These are phyloP conservation scores for Parascotia fuliginaria DNA, from an alignment of 2,888 invertebrate species.

Conservation along the genomic window DNA sequence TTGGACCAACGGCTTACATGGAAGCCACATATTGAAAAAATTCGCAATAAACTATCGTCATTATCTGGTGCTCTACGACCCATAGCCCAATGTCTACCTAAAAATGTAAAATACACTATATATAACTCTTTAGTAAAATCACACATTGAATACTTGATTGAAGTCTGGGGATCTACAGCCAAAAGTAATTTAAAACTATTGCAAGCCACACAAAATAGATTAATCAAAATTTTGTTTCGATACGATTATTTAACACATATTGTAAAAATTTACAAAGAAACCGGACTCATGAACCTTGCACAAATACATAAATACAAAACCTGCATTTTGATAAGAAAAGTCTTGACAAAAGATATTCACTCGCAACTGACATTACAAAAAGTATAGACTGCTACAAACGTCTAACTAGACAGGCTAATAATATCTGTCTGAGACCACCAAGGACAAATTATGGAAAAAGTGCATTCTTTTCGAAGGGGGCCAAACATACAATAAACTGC, in stretches of 20 bases:
- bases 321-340: background rate
- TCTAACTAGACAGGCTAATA: background rate
- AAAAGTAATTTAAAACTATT: slow-evolving; percentile 1
- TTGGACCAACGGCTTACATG: slow-evolving; percentile 1
- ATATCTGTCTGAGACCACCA: background rate
- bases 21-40: slow-evolving; percentile 2
- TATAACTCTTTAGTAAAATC: slow-evolving; percentile 3
- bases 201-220: background rate
- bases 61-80: background rate
- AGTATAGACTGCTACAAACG: background rate
- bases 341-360: background rate
- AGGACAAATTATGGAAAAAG: slow-evolving; percentile 1
- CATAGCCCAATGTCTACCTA: slow-evolving; percentile 1
- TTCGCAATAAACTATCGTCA: slow-evolving; percentile 3
- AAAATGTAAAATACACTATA: slow-evolving; percentile 1
- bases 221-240: background rate
- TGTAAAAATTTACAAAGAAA: background rate
- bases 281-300: background rate
- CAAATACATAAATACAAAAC: slow-evolving; percentile 2
- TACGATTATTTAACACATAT: background rate
- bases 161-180: slow-evolving; percentile 2
- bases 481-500: too few relatives aligned
- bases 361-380: background rate
- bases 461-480: too few relatives aligned
- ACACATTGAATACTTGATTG: background rate